Evolutionary conservation across 1,140 invertebrate species (phyloP), one percentile per base, ranked within the genome.

Genomic region (Sminthurides bifidus): DNA sequence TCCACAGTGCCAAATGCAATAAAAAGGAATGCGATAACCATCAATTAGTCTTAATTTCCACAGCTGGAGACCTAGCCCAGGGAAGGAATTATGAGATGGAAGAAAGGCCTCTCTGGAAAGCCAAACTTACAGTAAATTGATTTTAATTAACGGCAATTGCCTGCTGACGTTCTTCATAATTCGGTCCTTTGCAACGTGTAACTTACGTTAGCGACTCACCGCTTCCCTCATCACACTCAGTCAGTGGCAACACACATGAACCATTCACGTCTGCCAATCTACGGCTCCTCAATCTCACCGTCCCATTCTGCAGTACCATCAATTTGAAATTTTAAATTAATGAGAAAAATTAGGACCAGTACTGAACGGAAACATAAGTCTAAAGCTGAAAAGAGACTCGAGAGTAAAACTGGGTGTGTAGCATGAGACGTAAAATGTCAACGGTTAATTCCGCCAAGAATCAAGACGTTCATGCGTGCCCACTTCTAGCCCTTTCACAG

Each of bases 1-100:
- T 35, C 33, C 8, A 8, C 33, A 35, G 8, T n/a, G n/a, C 33
- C 33, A 35, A n/a, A n/a, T n/a, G n/a, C n/a, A n/a, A n/a, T n/a
- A n/a, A n/a, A n/a, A n/a, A n/a, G n/a, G n/a, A n/a, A n/a, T n/a
- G n/a, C n/a, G n/a, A 62, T 63, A 63, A 59, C 61, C 61, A 63
- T 63, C 61, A 63, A 63, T 63, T 63, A 63, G 58, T 63, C 54
- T 63, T 63, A 63, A 63, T 63, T 63, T 54, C 58, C 57, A 50
- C 58, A 63, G 54, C 59, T 63, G 61, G 56, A 48, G 46, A 56
- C 60, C 51, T 48, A 58, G 48, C 55, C 56, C 56, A 52, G 31
- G 30, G 44, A 61, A 45, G 48, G 48, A 50, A 37, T 29, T 55
- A 44, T 29, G 45, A 26, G 29, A 54, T 46, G n/a, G n/a, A n/a